Conservation (phyloP, 2,797 vertebrate species). For the Otolemur crassicaudatus region DNA sequence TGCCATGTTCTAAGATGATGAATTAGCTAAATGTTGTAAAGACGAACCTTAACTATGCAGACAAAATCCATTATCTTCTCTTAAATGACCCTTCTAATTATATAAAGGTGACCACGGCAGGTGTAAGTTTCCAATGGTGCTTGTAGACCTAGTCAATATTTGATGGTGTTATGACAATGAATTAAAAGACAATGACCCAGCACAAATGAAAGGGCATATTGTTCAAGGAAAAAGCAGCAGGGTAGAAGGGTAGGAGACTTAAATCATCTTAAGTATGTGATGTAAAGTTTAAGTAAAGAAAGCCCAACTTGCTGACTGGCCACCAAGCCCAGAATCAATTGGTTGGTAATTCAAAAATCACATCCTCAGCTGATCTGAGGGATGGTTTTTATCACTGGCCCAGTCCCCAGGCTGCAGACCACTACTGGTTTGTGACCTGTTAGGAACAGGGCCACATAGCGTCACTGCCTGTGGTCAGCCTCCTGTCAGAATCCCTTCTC, state of each 20-base stretch:
- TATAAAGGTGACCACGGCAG: background rate
- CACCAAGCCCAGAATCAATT: background rate
- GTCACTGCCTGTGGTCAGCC: no score
- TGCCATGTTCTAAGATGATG: background rate
- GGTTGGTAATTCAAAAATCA: background rate
- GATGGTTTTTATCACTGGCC: background rate
- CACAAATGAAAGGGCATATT: background rate
- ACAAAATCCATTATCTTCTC: background rate
- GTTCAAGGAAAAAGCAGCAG: background rate
- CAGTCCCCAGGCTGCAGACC: no score
- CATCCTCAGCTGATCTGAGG: background rate
- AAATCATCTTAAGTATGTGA: background rate
- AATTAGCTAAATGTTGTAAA: background rate
- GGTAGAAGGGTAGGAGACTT: background rate
- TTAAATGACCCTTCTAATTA: background rate
- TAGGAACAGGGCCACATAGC: no score
- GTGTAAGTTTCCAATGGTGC: background rate
- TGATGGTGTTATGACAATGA: background rate
- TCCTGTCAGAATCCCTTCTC: no score
- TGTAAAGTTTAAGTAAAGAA: background rate
- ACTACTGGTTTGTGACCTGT: no score
- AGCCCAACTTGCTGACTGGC: background rate
- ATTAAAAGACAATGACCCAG: background rate
- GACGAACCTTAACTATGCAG: background rate
- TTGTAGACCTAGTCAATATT: background rate